Evolutionary conservation across 2,888 invertebrate species (phyloP).

Genomic region (Fragum sueziense): DNA sequence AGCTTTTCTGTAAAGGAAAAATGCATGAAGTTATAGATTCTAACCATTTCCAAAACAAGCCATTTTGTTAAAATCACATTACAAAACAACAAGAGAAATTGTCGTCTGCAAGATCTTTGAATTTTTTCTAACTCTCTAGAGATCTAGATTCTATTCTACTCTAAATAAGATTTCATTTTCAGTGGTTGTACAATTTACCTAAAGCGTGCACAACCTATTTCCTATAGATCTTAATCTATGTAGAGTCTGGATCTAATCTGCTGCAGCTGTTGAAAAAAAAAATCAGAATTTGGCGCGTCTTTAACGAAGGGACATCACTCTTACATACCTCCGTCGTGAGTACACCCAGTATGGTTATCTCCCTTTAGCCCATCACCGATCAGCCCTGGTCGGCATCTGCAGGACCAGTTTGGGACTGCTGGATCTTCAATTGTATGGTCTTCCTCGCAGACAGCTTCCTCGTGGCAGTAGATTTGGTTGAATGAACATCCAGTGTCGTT

Average conservation of each 20-base stretch:
- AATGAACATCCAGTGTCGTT: constrained; percentile 30
- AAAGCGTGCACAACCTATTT: no score
- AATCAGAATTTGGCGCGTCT: no score
- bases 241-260: no score
- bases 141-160: no score
- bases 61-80: not conserved
- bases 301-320: not conserved
- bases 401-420: constrained; percentile 16
- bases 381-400: constrained; percentile 30
- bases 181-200: no score
- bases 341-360: constrained; percentile 47
- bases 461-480: constrained; percentile 29
- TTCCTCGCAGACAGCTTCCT: constrained; percentile 32
- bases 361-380: constrained; percentile 54
- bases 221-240: no score
- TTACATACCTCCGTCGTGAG: constrained; percentile 47
- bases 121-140: no score
- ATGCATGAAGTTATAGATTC: not conserved
- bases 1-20: constrained; percentile 8
- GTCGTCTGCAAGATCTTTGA: not conserved
- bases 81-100: no score
- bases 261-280: no score
- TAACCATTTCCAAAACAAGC: not conserved
- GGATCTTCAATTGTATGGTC: not conserved
- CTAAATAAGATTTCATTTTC: no score